Evolutionary conservation across 2,113 vertebrate species (phyloP).

Genomic region (Prolemur simus): DNA sequence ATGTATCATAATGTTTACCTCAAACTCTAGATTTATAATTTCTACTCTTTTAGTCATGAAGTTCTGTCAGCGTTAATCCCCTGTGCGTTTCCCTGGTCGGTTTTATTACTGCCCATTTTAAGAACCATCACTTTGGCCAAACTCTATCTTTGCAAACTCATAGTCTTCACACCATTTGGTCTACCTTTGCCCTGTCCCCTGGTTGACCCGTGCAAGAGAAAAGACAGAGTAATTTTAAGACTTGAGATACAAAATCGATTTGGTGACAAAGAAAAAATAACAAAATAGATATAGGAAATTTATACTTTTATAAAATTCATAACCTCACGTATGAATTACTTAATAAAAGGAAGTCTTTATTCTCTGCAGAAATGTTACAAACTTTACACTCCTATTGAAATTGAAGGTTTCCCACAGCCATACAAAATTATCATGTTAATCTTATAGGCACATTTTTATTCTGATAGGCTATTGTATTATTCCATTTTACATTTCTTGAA

Average conservation of each 20-base stretch:
- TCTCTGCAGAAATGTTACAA: neutral
- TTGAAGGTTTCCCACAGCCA: neutral
- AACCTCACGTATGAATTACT: neutral
- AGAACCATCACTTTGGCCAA: neutral
- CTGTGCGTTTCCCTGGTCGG: neutral
- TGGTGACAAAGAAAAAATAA: neutral
- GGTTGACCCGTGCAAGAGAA: neutral
- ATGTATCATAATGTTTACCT: neutral
- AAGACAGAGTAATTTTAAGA: neutral
- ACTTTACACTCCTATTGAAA: neutral
- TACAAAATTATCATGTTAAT: neutral
- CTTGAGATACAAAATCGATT: neutral
- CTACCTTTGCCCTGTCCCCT: neutral
- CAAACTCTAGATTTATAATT: neutral
- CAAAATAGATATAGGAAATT: neutral
- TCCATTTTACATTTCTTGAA: neutral
- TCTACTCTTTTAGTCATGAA: neutral
- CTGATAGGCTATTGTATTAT: neutral
- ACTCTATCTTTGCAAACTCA: neutral
- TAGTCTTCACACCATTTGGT: neutral
- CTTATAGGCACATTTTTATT: neutral
- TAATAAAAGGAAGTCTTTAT: neutral
- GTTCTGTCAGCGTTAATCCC: neutral
- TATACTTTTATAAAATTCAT: neutral
- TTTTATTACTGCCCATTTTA: neutral